Evolutionary conservation across 2,113 vertebrate genomes (phyloP).

Genomic region (Chascanopsetta lugubris): DNA sequence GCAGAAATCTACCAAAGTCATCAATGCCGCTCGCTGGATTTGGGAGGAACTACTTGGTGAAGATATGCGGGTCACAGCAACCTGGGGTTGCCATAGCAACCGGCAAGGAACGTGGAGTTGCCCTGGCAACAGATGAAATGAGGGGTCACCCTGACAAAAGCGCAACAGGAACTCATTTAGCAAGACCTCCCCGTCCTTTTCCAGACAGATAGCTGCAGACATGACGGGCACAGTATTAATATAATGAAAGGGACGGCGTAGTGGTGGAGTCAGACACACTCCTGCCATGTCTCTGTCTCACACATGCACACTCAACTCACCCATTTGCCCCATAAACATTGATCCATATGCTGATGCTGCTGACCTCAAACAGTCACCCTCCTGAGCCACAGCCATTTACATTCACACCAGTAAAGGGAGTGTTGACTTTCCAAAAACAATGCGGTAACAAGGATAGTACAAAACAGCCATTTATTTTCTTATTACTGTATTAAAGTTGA

Average conservation of each 20-base stretch:
- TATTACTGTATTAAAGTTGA: constrained; percentile 66
- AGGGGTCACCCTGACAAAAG: constrained; percentile 79
- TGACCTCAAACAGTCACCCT: not conserved
- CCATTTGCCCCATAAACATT: constrained; percentile 10
- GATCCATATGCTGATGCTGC: constrained; percentile 10
- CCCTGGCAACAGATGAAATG: constrained; percentile 77
- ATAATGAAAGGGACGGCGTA: constrained; percentile 40
- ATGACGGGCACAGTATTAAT: constrained; percentile 50
- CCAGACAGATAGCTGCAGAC: constrained; percentile 69
- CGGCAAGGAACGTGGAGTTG: constrained; percentile 67
- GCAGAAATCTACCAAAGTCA: constrained; percentile 61
- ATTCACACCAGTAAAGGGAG: not conserved
- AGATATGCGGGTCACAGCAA: constrained; percentile 74
- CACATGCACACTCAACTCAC: constrained; percentile 16
- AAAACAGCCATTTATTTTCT: constrained; percentile 76
- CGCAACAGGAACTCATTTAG: constrained; percentile 72
- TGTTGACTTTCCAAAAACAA: constrained; percentile 8
- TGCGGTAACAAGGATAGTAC: constrained; percentile 43
- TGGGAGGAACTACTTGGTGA: constrained; percentile 76
- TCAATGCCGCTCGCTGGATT: constrained; percentile 72
- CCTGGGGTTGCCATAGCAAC: constrained; percentile 75
- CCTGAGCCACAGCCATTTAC: constrained; percentile 24
- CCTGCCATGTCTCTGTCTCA: constrained; percentile 41
- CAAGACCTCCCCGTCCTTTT: constrained; percentile 71
- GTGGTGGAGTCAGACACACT: constrained; percentile 38